Conservation (phyloP, 2,113 vertebrate genomes). For the Scartelaos histophorus region DNA sequence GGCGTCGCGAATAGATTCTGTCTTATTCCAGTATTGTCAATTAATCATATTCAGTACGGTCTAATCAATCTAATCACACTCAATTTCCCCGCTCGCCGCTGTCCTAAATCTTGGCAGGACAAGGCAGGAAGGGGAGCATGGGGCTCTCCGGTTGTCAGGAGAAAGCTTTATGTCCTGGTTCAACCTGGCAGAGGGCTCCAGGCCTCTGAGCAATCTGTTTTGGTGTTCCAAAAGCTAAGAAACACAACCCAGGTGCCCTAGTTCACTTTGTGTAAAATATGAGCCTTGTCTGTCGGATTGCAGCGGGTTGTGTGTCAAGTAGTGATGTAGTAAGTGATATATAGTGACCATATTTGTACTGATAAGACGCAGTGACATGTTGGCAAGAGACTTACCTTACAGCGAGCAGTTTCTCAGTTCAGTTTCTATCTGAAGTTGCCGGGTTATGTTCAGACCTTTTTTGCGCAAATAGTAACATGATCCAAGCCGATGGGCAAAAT, state of each 20-base stretch:
- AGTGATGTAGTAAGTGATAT: constrained; percentile 37
- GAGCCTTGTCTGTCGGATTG: constrained; percentile 24
- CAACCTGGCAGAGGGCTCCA: constrained; percentile 49
- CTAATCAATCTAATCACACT: constrained; percentile 58
- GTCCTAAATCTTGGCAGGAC: constrained; percentile 37
- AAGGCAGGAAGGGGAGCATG: constrained; percentile 41
- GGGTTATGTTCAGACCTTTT: neutral
- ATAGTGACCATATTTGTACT: neutral
- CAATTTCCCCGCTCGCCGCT: constrained; percentile 37
- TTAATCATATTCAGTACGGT: constrained; percentile 46
- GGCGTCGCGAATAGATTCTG: constrained; percentile 26
- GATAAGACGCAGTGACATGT: neutral
- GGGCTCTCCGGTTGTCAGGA: constrained; percentile 45
- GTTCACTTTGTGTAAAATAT: constrained; percentile 23
- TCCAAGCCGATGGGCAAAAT: neutral
- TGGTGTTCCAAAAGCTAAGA: constrained; percentile 25
- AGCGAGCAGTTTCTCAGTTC: no score
- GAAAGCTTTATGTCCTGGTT: constrained; percentile 52
- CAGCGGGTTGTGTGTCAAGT: neutral
- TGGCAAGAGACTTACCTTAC: neutral
- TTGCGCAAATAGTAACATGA: neutral
- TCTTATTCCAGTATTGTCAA: constrained; percentile 49
- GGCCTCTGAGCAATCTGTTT: constrained; percentile 37
- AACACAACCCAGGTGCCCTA: constrained; percentile 25
- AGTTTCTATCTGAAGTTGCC: no score